Base-by-base conservation (phyloP, 2,113 vertebrate genomes). In the Cheirogaleus medius region DNA sequence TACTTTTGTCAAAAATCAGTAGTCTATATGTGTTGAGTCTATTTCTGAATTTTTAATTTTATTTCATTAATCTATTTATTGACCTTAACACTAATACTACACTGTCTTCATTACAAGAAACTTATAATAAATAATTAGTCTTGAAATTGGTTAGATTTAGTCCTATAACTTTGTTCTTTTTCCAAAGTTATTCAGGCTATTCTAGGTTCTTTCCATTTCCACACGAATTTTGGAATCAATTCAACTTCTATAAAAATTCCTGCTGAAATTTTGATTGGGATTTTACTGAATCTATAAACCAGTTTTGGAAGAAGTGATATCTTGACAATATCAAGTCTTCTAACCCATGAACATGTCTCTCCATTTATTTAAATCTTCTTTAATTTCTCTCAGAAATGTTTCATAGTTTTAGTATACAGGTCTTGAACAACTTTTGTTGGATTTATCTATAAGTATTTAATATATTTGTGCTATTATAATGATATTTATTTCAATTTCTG, bases 311-410 rank as follows among this genome's bases (percentile, higher is more conserved):
- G 52, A 92, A 84, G 0, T 63, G 42, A 69, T 6, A 84, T 52
- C 17, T 82, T 77, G 37, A 54, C 17, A 86, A 63, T 47, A 54
- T 9, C 21, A 4, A 88, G 29, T 76, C 49, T 74, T 90, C 14
- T 5, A 84, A 69, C 78, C 25, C 37, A 86, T 6, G 5, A 42
- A 39, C 25, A 42, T 21, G 44, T n/a, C 64, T 52, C 44, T 39
- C 47, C 4, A 58, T 29, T 27, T 37, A 52, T 73, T 56, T 91
- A 95, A 73, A 13, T 63, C 60, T 60, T 85, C 37, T 73, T 94
- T 71, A 37, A 94, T 91, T 87, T 97, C 39, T 87, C 52, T 84
- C 91, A 93, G 52, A 78, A 93, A 87, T 58, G 42, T 73, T 91
- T 73, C 56, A 3, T 66, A 58, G 42, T 78, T 84, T 78, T 17